These are phyloP conservation scores for Okamejei kenojei DNA, from an alignment of 2,797 vertebrate genomes.

Conservation along the genomic window DNA sequence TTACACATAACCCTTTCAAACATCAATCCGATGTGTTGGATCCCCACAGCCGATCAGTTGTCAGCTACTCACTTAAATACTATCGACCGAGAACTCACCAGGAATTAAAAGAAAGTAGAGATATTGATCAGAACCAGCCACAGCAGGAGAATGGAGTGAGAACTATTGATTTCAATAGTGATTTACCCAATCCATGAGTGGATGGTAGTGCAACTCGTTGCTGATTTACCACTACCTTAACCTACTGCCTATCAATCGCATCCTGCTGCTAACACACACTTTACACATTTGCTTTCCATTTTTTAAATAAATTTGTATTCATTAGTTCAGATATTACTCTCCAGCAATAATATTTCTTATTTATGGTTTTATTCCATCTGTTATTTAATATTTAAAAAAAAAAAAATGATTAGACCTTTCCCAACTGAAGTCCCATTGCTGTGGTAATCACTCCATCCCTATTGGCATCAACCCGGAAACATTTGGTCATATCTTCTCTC, in stretches of 20 bases:
- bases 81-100: slow-evolving; percentile 29
- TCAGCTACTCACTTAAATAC: not conserved
- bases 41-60: not conserved
- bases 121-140: not conserved
- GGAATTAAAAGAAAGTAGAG: slow-evolving; percentile 33
- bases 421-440: not conserved
- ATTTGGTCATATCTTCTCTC: too few species aligned
- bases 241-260: not conserved
- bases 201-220: not conserved
- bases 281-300: not conserved
- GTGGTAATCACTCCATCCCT: not conserved
- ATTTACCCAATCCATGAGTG: slow-evolving; percentile 31
- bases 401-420: not conserved
- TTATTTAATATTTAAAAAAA: not conserved
- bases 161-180: slow-evolving; percentile 25
- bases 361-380: not conserved
- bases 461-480: too few species aligned
- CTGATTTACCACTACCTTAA: slow-evolving; percentile 10
- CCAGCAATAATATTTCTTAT: not conserved
- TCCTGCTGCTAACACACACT: not conserved
- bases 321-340: not conserved
- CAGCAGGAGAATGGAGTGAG: slow-evolving; percentile 10
- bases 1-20: not conserved
- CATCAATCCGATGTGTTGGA: not conserved
- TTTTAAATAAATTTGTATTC: not conserved